A percentile compares a stretch with the other conserved stretches of the same genome.
These are phyloP conservation scores for Flexamia atlantica DNA, from an alignment of 2,888 invertebrate genomes.

Conservation along the genomic window DNA sequence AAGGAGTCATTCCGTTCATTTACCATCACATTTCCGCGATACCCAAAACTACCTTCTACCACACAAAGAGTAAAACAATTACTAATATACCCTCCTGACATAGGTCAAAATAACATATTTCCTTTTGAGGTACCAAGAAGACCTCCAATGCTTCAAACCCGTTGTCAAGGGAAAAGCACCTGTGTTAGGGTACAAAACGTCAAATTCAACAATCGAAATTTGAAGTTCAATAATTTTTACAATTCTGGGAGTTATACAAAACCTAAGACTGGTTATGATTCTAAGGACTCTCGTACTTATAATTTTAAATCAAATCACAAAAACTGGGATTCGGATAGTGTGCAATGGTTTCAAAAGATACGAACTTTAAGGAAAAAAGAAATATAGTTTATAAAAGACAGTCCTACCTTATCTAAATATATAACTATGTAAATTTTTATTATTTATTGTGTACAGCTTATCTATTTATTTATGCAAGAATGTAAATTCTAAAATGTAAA, in stretches of 20 bases:
- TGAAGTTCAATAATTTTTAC: neutral
- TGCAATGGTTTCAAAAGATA: neutral
- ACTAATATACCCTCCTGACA: neutral
- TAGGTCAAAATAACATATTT: neutral
- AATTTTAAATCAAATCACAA: neutral
- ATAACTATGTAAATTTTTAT: too few species aligned
- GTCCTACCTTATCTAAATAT: too few species aligned
- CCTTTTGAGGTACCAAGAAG: neutral
- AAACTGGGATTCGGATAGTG: neutral
- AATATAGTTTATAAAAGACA: neutral
- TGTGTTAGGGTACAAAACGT: slow-evolving; percentile 3
- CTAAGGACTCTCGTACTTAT: neutral
- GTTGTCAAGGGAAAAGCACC: neutral
- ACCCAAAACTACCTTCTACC: neutral
- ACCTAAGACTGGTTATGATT: neutral
- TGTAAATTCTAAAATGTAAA: neutral
- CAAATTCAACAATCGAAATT: neutral
- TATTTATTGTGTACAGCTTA: neutral
- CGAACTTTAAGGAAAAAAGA: neutral
- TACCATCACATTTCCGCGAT: neutral
- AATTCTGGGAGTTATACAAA: neutral
- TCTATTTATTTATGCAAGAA: neutral
- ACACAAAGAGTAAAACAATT: neutral
- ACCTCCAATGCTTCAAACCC: neutral
- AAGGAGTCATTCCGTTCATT: neutral